phyloP scores from a whole-genome alignment of 2,797 vertebrate species.

The Leuciscus waleckii region DNA sequence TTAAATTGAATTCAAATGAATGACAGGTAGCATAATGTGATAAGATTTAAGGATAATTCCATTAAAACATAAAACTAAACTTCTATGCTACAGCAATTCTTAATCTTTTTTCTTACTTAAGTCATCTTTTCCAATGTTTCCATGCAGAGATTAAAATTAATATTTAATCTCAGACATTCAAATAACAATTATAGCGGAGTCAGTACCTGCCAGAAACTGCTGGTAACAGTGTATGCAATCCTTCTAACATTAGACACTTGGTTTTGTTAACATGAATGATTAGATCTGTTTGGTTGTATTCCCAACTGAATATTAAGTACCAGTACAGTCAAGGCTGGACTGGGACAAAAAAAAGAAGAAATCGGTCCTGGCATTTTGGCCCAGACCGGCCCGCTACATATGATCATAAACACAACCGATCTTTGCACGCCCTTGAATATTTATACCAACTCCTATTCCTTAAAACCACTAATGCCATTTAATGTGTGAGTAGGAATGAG shows the following conservation, averaged over 20 bases:
- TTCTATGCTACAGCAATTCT: not conserved
- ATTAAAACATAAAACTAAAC: not conserved
- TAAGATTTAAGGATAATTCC: conserved; percentile 12
- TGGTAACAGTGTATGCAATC: not conserved
- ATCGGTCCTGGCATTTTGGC: no score
- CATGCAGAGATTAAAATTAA: conserved; percentile 27
- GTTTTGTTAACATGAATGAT: not conserved
- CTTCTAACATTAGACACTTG: not conserved
- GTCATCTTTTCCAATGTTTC: not conserved
- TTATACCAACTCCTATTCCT: no score
- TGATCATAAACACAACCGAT: no score
- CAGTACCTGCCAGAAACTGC: not conserved
- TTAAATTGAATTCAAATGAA: not conserved
- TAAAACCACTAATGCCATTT: no score
- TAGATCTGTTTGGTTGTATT: not conserved
- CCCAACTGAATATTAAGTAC: not conserved
- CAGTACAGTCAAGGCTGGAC: not conserved
- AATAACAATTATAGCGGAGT: not conserved
- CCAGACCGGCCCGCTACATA: no score
- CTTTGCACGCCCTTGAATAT: no score
- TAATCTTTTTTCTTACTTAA: conserved; percentile 6
- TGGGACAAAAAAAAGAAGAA: no score
- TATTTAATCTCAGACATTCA: conserved; percentile 49
- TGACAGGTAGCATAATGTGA: not conserved
- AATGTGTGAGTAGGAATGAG: no score